Conservation (phyloP, 1,140 invertebrate genomes). For the Hetaerina americana region DNA sequence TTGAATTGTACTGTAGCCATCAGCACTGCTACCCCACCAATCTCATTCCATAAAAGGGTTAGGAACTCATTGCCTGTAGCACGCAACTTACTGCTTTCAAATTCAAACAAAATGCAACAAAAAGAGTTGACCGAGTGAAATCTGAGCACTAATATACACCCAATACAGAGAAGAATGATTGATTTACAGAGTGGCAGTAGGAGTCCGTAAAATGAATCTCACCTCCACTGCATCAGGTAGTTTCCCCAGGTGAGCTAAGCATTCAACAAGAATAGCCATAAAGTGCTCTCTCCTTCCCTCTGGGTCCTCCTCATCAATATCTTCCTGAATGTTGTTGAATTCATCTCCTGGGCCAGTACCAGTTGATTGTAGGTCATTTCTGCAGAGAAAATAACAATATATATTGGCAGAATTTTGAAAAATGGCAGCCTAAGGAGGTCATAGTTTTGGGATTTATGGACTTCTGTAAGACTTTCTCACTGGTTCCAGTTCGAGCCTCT, state of each 20-base stretch:
- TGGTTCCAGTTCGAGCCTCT: too few species aligned
- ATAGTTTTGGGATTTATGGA: too few species aligned
- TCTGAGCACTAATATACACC: background rate
- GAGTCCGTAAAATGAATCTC: constrained; percentile 17
- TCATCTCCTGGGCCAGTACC: background rate
- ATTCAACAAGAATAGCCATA: constrained; percentile 71
- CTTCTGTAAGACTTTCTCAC: too few species aligned
- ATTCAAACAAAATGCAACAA: too few species aligned
- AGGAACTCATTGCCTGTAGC: too few species aligned
- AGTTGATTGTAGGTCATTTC: background rate
- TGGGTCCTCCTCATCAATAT: constrained; percentile 44
- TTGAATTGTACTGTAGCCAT: too few species aligned
- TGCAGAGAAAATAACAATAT: background rate
- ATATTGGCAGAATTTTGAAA: too few species aligned
- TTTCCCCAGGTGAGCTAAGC: constrained; percentile 69
- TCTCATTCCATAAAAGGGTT: too few species aligned
- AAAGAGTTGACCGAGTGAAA: too few species aligned
- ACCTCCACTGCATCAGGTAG: constrained; percentile 74
- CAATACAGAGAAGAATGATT: background rate
- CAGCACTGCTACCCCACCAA: too few species aligned
- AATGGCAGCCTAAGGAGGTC: too few species aligned
- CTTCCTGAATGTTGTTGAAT: constrained; percentile 37
- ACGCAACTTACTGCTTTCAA: too few species aligned
- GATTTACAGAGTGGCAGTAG: background rate
- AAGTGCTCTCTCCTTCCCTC: constrained; percentile 57